Conservation (phyloP, 2,113 vertebrate species). For the Zapornia atra region DNA sequence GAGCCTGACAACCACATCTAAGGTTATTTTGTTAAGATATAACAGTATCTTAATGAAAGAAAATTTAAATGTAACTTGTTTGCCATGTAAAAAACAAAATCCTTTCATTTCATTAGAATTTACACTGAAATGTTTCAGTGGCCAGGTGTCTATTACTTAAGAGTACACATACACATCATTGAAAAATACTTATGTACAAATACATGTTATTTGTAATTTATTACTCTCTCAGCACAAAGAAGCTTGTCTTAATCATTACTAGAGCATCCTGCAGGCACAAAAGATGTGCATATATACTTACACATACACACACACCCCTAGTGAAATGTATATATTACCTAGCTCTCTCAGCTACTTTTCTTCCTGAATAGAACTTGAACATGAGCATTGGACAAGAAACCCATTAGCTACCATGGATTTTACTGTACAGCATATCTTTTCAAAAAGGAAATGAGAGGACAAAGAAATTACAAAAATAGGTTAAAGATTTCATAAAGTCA, state of each 20-base stretch:
- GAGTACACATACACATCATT: not conserved
- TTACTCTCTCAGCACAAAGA: not conserved
- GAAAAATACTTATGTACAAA: not conserved
- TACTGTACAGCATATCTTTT: not conserved
- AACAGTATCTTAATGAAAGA: not conserved
- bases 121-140: not conserved
- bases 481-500: not conserved
- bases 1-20: not conserved
- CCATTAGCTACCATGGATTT: not conserved
- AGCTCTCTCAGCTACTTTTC: not conserved
- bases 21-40: not conserved
- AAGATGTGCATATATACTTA: not conserved
- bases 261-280: not conserved
- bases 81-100: not conserved
- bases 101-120: not conserved
- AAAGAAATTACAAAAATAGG: not conserved
- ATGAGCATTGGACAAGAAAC: not conserved
- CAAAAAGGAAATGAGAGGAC: not conserved
- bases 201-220: not conserved
- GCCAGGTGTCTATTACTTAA: not conserved
- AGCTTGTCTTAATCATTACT: not conserved
- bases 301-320: not conserved
- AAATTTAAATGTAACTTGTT: not conserved
- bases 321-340: not conserved
- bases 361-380: not conserved